Base-by-base conservation (phyloP, 2,888 invertebrate genomes). In the Chrysolina americana region DNA sequence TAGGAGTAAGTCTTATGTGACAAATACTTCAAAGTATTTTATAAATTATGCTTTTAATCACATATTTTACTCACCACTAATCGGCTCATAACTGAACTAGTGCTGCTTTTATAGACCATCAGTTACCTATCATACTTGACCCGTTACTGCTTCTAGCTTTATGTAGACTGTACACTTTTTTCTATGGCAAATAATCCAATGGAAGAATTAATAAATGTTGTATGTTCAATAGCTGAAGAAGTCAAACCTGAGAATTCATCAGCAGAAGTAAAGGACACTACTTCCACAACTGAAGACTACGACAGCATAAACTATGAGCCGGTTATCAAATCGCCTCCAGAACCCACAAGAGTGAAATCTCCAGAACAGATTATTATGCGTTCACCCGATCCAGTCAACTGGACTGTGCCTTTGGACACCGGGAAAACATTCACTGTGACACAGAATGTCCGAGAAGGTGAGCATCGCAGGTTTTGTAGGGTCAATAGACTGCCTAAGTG, bases 371-470 rank as follows among this genome's bases (percentile, higher is more conserved):
- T 96, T 89, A 93, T 96, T 87, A 95, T 96, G 94, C 92, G 96
- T 81, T 96, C 96, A 21, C 97, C 97, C 15, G 97, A 97, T 89
- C 97, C 97, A 68, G 97, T 97, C 84, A 96, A 96, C 89, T 97
- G 97, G 97, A 97, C 96, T 68, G 96, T 97, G 76, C 96, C 97
- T 70, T 91, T 97, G 85, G 97, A 97, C 89, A 97, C 96, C 81
- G 96, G 96, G 83, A 96, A 96, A 90, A 96, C 96, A 53, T 96
- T 96, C 89, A 96, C 96, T 56, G 96, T 96, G 83, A 96, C 96
- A 76, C 96, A 96, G 90, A 96, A 96, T 89, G 95, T 96, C 83
- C 93, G 94, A 85, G 93, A 93, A 89, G 93, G 93, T 93, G 87
- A 73, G 74, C 66, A 62, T 62, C n/a, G 10, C 23, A 0, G 10